These are phyloP conservation scores for Carassius auratus DNA, from an alignment of 2,113 vertebrate genomes.

Conservation along the genomic window DNA sequence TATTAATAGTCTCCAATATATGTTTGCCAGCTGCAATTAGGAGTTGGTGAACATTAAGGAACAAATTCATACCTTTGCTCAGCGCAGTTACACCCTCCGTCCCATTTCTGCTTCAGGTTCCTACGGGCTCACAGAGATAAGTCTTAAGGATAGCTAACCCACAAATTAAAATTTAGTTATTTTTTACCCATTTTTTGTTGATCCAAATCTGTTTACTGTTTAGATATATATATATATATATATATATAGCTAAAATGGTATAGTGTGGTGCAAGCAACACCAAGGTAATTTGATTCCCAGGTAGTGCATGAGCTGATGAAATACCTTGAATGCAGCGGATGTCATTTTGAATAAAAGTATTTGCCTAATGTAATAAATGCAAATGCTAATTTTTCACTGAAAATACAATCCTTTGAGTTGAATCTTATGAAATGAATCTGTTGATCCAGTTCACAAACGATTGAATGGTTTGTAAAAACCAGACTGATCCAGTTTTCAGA, in stretches of 20 bases:
- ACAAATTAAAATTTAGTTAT: background rate
- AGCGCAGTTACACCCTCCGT: background rate
- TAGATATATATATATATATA: too few relatives aligned
- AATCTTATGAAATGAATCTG: background rate
- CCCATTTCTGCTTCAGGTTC: background rate
- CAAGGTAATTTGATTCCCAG: too few relatives aligned
- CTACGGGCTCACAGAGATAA: background rate
- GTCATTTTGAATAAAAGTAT: background rate
- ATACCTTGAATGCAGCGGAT: too few relatives aligned
- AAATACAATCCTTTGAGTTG: background rate
- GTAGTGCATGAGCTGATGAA: too few relatives aligned
- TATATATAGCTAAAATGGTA: background rate
- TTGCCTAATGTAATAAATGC: background rate
- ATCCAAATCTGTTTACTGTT: background rate
- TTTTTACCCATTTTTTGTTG: background rate
- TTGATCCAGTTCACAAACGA: background rate
- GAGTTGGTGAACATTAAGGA: conserved; percentile 26
- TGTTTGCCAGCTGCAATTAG: conserved; percentile 50
- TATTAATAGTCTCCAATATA: conserved; percentile 50
- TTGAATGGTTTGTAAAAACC: background rate
- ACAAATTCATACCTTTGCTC: background rate
- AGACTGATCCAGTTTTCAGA: background rate
- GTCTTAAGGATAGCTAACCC: background rate
- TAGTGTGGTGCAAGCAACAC: background rate
- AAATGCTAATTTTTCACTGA: background rate